These are phyloP conservation scores for Shargacucullia verbasci DNA, from an alignment of 2,888 invertebrate species.

Conservation along the genomic window DNA sequence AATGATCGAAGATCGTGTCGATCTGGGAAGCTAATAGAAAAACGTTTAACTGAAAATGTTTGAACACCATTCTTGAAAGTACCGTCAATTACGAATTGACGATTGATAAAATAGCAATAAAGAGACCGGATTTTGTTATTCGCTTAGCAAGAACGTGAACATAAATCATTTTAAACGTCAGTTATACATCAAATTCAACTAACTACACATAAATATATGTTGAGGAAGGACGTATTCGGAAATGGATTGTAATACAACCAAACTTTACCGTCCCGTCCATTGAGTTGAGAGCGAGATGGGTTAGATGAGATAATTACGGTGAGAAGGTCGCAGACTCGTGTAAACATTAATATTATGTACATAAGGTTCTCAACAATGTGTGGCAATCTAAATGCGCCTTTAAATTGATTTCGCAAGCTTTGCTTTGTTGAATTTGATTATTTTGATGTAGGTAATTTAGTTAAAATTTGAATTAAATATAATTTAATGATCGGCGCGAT, in stretches of 20 bases:
- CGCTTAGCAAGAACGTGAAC: slow-evolving; percentile 4
- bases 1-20: too few species aligned
- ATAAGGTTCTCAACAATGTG: slow-evolving; percentile 55
- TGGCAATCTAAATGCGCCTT: slow-evolving; percentile 46
- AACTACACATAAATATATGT: slow-evolving; percentile 31
- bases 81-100: too few species aligned
- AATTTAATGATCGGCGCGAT: too few species aligned
- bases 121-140: neutral
- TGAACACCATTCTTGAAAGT: too few species aligned
- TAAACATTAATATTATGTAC: slow-evolving; percentile 67
- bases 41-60: too few species aligned
- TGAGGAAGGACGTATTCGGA: slow-evolving; percentile 45
- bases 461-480: too few species aligned
- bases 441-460: slow-evolving; percentile 19
- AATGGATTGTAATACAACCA: slow-evolving; percentile 41
- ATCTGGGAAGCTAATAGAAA: too few species aligned
- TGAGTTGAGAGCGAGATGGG: slow-evolving; percentile 47
- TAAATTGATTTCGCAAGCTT: slow-evolving; percentile 40
- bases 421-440: slow-evolving; percentile 38
- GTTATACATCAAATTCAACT: slow-evolving; percentile 27
- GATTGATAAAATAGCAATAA: too few species aligned
- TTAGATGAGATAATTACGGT: slow-evolving; percentile 57
- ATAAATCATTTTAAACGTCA: slow-evolving; percentile 19
- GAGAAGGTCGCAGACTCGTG: slow-evolving; percentile 68
- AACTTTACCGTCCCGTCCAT: slow-evolving; percentile 31